Conservation (phyloP, 2,113 vertebrate species). For the Brevimyrus niger region DNA sequence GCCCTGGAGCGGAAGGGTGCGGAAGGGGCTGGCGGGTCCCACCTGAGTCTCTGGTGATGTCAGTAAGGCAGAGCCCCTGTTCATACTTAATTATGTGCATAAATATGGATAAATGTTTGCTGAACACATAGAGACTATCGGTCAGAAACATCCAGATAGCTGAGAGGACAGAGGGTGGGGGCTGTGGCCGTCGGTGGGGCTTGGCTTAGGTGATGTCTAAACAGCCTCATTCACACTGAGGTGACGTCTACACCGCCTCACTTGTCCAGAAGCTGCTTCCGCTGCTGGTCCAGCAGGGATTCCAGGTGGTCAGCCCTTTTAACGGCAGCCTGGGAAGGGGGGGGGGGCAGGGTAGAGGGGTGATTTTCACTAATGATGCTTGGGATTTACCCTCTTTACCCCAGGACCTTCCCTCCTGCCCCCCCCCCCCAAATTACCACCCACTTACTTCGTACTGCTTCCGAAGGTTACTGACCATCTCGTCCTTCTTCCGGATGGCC, state of each 20-base stretch:
- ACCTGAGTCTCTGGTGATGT: neutral
- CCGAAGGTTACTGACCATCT: slow-evolving; percentile 69
- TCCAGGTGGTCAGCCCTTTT: slow-evolving; percentile 81
- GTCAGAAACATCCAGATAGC: neutral
- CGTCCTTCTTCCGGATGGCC: slow-evolving; percentile 82
- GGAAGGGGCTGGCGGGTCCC: neutral
- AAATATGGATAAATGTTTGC: neutral
- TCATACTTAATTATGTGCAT: neutral
- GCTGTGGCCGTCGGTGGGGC: neutral
- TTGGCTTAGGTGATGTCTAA: neutral
- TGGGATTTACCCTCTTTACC: neutral
- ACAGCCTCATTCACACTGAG: too few species aligned
- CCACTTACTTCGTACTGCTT: slow-evolving; percentile 76
- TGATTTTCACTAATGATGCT: slow-evolving; percentile 1
- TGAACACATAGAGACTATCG: neutral
- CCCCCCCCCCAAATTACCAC: neutral
- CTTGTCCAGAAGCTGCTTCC: slow-evolving; percentile 64
- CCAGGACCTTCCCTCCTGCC: neutral
- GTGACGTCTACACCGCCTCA: slow-evolving; percentile 40
- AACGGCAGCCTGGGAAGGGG: slow-evolving; percentile 61
- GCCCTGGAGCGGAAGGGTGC: neutral
- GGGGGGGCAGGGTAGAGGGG: neutral
- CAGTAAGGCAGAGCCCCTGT: neutral
- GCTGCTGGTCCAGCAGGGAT: slow-evolving; percentile 75
- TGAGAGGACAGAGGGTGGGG: neutral